Base-by-base conservation (phyloP, 1,140 invertebrate species). In the Macrosteles quadrilineatus region DNA sequence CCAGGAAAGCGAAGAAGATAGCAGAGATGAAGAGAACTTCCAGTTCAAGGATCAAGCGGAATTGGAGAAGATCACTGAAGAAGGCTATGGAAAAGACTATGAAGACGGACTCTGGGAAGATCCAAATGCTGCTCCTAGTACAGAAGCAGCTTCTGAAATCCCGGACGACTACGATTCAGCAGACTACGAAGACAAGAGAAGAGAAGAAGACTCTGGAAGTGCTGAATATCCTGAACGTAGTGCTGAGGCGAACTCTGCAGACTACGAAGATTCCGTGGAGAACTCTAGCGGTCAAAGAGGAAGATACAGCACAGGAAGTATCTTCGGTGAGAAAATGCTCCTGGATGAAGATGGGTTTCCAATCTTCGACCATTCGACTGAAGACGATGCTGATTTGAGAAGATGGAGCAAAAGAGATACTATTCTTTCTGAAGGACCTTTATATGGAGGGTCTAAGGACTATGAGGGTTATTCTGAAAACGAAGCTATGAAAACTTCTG, bases 51-150 rank as follows among this genome's bases (percentile, higher is more conserved):
- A 59, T 25, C 14, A 59, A 59, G 55, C 55, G n/a, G 55, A 59
- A 25, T 21, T 59, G 4, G 55, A 59, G 55, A 59, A 59, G 55
- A 59, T 59, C 9, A 30, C 27, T 12, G 55, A 59, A 29, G 55
- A 59, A 59, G 55, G 55, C 9, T 59, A 59, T 25, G 55, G 55
- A 27, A 59, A 59, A 30, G 55, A 59, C 55, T 59, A 59, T 23
- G 55, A 59, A 29, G 55, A 59, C n/a, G 55, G 55, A n/a, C 6
- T 27, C 2, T 59, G 55, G 55, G 55, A 30, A 3, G 21, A 50
- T 21, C 47, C 47, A 4, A 23, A 59, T 9, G 55, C 12, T 14
- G 9, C 27, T 2, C 55, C 55, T 2, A 59, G 23, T 25, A 14
- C 21, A 11, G 21, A 12, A 6, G 4, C 47, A 4, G n/a, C 17